phyloP scores from a whole-genome alignment of 2,113 vertebrate genomes.

The Euleptes europaea region DNA sequence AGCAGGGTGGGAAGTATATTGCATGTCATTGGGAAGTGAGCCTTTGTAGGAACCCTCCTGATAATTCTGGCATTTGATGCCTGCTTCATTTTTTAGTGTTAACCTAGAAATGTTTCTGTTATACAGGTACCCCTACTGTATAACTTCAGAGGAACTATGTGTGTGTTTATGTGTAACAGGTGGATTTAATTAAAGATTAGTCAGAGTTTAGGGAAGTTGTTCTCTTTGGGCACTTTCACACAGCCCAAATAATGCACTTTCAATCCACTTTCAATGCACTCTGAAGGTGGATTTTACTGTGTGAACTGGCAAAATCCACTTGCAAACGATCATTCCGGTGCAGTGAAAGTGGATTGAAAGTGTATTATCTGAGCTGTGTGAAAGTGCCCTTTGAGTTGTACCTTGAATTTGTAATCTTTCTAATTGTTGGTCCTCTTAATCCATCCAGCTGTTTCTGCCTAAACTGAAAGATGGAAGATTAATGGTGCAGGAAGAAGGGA shows the following conservation, averaged over 20 bases:
- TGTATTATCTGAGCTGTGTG: too few species aligned
- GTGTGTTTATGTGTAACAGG: not conserved
- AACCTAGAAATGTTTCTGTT: not conserved
- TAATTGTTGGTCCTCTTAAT: not conserved
- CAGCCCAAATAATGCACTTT: too few species aligned
- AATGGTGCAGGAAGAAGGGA: not conserved
- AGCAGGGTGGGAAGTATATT: not conserved
- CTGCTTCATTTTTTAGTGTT: not conserved
- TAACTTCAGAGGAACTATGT: not conserved
- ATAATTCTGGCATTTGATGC: not conserved
- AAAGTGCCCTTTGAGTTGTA: not conserved
- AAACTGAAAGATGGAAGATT: not conserved
- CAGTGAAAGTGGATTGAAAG: too few species aligned
- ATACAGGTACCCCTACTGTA: not conserved
- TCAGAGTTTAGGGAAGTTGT: not conserved
- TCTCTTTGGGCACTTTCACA: too few species aligned
- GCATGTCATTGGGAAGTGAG: not conserved
- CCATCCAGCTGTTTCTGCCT: not conserved
- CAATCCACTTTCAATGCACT: too few species aligned
- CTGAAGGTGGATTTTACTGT: too few species aligned
- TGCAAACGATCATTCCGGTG: too few species aligned
- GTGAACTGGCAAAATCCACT: too few species aligned
- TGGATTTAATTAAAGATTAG: not conserved
- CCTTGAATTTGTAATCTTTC: not conserved
- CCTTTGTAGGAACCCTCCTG: not conserved